Evolutionary conservation across 2,888 invertebrate genomes (phyloP), one percentile per base, ranked within the genome.

Genomic region (Perithous albicinctus): DNA sequence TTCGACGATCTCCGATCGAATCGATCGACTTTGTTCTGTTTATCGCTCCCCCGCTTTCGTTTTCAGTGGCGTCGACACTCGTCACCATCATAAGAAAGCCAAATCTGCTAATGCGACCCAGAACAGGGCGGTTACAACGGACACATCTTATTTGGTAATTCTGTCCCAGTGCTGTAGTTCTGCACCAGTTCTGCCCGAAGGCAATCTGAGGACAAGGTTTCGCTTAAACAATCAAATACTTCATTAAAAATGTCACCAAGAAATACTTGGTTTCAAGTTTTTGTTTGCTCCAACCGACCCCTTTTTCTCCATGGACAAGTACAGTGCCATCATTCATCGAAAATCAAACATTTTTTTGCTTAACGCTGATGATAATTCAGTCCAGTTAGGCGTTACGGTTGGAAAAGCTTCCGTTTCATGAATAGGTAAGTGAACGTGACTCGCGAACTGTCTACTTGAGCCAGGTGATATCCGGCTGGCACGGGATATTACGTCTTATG

Each of bases 21-120:
- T 41, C 64, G 80, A 81, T 83, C 73, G 59, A 51, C 59, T 67
- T 48, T 80, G 76, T 79, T 78, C 80, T 72, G 81, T 84, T 79
- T 81, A 84, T 84, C 78, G 81, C 64, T 76, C 48, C 69, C 23
- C 38, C 56, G 59, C 23, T 64, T 78, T 64, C 18, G 66, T 56
- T 66, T n/a, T 41, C 81, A 73, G 43, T 78, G 72, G 66, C 81
- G 72, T 61, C 66, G 78, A 80, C 56, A 46, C 64, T 51, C 56
- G 29, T 63, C 29, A 23, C 23, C 63, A 12, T 7, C 26, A n/a
- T n/a, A n/a, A n/a, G n/a, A n/a, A n/a, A n/a, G n/a, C n/a, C n/a
- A n/a, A n/a, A n/a, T n/a, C n/a, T n/a, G n/a, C n/a, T n/a, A n/a
- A n/a, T n/a, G n/a, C n/a, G n/a, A n/a, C n/a, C n/a, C n/a, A n/a